Conservation (phyloP, 2,888 invertebrate genomes). For the Pristionchus japonicus region DNA sequence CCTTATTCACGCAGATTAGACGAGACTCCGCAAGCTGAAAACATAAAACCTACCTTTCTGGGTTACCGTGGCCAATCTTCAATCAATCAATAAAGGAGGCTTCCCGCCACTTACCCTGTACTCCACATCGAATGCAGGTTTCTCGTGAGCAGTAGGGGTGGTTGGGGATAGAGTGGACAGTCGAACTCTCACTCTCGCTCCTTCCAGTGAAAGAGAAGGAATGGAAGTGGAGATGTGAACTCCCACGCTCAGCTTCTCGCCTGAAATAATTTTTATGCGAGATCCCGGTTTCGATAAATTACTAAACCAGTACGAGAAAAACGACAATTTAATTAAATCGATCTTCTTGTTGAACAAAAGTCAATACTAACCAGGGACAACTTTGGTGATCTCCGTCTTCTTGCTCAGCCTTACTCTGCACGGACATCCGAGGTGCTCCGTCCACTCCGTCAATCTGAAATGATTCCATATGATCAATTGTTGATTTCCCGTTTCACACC, state of each 20-base stretch:
- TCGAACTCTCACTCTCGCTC: conserved; percentile 2
- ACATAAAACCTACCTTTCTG: not conserved
- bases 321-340: no score
- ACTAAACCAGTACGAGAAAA: no score
- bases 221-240: not conserved
- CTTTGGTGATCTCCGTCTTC: not conserved
- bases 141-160: not conserved
- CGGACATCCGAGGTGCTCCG: not conserved
- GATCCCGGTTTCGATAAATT: no score
- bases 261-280: not conserved
- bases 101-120: conserved; percentile 20
- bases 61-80: not conserved
- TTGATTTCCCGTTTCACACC: no score
- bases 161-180: not conserved
- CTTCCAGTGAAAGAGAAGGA: not conserved
- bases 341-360: no score
- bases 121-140: conserved; percentile 38
- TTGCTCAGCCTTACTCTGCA: not conserved
- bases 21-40: conserved; percentile 29
- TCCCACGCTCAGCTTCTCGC: not conserved
- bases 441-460: conserved; percentile 23
- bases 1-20: conserved; percentile 31
- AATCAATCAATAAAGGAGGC: no score
- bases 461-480: not conserved
- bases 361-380: conserved; percentile 11